Evolutionary conservation across 2,888 invertebrate genomes (phyloP).

Genomic region (Hyppa rectilinea): DNA sequence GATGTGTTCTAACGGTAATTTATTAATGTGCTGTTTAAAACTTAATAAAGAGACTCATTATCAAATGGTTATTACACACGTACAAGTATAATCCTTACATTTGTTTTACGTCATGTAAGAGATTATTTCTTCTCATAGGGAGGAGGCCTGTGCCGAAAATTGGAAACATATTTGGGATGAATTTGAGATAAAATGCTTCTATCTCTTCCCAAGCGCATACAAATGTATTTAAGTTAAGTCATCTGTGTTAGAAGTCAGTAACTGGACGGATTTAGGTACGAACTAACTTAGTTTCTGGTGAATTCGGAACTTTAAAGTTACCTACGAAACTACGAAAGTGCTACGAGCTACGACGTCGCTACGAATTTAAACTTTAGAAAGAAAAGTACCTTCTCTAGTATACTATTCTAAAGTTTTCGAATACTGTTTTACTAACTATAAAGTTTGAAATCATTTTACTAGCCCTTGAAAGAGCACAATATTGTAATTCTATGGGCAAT

Average conservation of each 20-base stretch:
- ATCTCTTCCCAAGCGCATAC: neutral
- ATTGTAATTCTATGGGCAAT: neutral
- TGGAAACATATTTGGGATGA: neutral
- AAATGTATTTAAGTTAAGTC: neutral
- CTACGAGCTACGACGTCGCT: neutral
- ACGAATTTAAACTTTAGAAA: neutral
- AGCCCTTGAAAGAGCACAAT: neutral
- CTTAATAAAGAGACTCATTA: neutral
- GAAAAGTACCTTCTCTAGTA: neutral
- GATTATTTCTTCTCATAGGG: neutral
- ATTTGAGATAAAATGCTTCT: neutral
- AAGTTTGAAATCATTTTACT: neutral
- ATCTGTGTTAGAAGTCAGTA: too few species aligned
- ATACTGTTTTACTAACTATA: neutral
- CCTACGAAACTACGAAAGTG: neutral
- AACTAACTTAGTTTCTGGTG: neutral
- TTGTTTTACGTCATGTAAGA: neutral
- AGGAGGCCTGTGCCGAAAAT: neutral
- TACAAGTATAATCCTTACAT: neutral
- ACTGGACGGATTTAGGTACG: neutral
- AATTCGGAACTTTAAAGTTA: neutral
- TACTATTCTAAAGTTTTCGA: neutral
- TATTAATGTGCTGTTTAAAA: neutral
- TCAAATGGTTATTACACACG: neutral
- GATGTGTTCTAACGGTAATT: slow-evolving; percentile 21